These are phyloP conservation scores for Ormyrus rosae DNA, from an alignment of 2,888 invertebrate genomes.

Conservation along the genomic window DNA sequence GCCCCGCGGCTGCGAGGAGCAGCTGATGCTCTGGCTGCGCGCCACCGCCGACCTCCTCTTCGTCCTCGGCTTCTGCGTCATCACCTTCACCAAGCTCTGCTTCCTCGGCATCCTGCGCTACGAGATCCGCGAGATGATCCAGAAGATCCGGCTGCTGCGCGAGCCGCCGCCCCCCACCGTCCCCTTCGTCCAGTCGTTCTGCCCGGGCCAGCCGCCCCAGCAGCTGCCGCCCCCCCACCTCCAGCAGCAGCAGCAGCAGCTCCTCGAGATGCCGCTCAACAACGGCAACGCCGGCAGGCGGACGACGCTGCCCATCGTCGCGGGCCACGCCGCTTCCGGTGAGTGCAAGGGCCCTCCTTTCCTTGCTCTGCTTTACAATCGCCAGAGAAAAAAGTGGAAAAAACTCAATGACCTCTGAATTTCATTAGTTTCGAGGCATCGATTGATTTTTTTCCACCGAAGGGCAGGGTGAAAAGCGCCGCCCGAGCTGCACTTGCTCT, in stretches of 20 bases:
- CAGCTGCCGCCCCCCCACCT: slow-evolving; percentile 39
- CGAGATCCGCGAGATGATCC: slow-evolving; percentile 94
- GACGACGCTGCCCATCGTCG: slow-evolving; percentile 65
- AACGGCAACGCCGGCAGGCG: slow-evolving; percentile 66
- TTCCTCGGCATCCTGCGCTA: slow-evolving; percentile 91
- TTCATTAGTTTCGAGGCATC: no score
- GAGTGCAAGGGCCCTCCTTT: not conserved
- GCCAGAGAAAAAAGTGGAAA: no score
- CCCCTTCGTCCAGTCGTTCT: slow-evolving; percentile 68
- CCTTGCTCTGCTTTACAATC: no score
- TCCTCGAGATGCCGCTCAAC: slow-evolving; percentile 57
- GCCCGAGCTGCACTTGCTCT: no score
- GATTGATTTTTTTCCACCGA: no score
- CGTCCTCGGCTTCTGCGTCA: slow-evolving; percentile 90
- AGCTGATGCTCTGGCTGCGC: slow-evolving; percentile 85
- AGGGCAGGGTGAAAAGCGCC: no score
- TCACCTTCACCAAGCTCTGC: slow-evolving; percentile 92
- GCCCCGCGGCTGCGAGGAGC: slow-evolving; percentile 83
- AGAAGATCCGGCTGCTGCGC: slow-evolving; percentile 88
- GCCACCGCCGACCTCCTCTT: slow-evolving; percentile 89
- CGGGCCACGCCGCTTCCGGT: slow-evolving; percentile 59
- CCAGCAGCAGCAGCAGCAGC: slow-evolving; percentile 22
- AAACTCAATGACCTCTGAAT: no score
- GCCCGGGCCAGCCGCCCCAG: slow-evolving; percentile 65
- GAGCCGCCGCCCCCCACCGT: slow-evolving; percentile 69